Evolutionary conservation across 2,113 vertebrate species (phyloP), one percentile per base, ranked within the genome.

Genomic region (Thunnus maccoyii): DNA sequence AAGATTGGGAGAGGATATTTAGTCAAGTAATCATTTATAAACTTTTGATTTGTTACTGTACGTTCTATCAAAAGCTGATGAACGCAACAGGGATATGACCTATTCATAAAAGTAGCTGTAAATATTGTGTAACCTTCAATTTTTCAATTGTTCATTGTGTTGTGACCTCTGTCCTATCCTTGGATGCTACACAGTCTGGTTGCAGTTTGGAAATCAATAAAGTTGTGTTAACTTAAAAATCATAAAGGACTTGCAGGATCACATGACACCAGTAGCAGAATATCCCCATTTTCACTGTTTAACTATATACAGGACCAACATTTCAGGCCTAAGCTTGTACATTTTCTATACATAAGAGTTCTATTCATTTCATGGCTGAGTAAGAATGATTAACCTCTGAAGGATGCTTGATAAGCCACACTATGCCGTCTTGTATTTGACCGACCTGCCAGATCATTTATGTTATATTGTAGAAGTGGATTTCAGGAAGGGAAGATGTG

Each of bases 351-450:
- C 12, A 17, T 50, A 22, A 22, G 48, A 63, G 14, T 63, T 41
- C 36, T 25, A 63, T 55, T 78, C 2, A 44, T 73, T 58, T 77
- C 51, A 60, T 52, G 50, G 47, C 50, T 78, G 69, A 70, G 47
- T 50, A 20, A 62, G 51, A 73, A 32, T 16, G 44, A 78, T 73
- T 69, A 70, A 80, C 44, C 57, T 78, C 69, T 83, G 72, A 71
- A 67, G 67, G 58, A 72, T 67, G 20, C 66, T 86, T 76, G 51
- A 85, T 64, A 60, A 72, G 70, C 30, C 20, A 17, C 17, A 60
- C 30, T 11, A 18, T 25, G 22, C 18, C 15, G 10, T 57, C 48
- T 60, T 69, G 15, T 69, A 67, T 73, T 56, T 82, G 61, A 77
- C 61, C 0, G 14, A 61, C 30, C 72, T 62, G 61, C 44, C 20